Evolutionary conservation across 2,797 vertebrate genomes (phyloP).

Genomic region (Onychomys torridus): DNA sequence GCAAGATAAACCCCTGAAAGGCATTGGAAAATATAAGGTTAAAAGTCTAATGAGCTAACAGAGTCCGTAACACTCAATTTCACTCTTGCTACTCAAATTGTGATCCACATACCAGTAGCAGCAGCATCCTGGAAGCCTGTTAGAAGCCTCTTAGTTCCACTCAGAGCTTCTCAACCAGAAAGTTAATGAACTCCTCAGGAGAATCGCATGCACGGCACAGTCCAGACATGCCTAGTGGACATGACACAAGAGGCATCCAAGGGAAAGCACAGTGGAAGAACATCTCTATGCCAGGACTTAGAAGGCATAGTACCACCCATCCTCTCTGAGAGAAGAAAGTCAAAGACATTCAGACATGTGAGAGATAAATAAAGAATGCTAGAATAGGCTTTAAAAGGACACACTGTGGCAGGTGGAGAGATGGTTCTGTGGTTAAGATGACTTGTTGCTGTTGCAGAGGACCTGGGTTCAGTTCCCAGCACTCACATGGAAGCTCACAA

Average conservation of each 20-base stretch:
- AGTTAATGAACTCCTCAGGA: neutral
- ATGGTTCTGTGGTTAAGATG: too few species aligned
- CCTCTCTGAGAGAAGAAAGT: conserved; percentile 25
- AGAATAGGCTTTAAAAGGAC: conserved; percentile 15
- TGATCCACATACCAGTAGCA: neutral
- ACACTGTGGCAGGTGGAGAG: neutral
- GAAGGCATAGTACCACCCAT: neutral
- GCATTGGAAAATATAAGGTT: neutral
- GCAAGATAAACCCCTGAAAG: neutral
- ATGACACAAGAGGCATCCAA: neutral
- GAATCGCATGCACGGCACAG: neutral
- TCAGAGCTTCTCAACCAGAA: neutral
- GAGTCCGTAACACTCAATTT: neutral
- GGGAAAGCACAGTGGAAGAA: neutral
- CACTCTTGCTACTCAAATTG: neutral
- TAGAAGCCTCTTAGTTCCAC: neutral
- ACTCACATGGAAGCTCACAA: neutral
- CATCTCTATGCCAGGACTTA: neutral
- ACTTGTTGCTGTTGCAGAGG: neutral
- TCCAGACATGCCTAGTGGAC: neutral
- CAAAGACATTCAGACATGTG: neutral
- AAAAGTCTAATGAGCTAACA: neutral
- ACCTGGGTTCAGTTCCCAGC: neutral
- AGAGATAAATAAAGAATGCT: conserved; percentile 11
- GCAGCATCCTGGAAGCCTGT: neutral